Percentiles rank a stretch among this genome's conserved stretches.
These are phyloP conservation scores for Steatornis caripensis DNA, from an alignment of 2,113 vertebrate genomes.

Conservation along the genomic window DNA sequence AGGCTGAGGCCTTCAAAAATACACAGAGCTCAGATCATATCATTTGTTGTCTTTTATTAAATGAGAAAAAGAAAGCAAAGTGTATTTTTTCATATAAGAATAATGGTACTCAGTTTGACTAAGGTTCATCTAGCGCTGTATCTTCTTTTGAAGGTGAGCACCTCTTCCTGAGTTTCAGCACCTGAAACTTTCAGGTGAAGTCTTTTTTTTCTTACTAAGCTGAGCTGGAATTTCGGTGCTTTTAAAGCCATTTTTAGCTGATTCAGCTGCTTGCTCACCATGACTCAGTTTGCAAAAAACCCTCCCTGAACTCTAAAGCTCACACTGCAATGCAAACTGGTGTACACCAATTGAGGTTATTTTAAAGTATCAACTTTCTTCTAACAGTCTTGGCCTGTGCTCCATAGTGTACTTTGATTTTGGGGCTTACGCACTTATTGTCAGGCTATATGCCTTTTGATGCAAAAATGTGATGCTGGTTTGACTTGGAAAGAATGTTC, in stretches of 20 bases:
- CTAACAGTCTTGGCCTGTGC: background rate
- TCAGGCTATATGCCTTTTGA: background rate
- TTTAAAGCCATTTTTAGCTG: background rate
- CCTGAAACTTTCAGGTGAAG: background rate
- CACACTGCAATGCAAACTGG: background rate
- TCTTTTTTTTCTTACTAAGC: background rate
- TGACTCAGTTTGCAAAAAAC: background rate
- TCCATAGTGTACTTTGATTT: background rate
- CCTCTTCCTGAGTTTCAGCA: background rate
- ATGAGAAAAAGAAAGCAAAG: no score
- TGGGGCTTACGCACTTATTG: background rate
- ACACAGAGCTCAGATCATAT: background rate
- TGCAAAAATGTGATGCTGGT: background rate
- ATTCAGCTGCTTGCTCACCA: background rate
- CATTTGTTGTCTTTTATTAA: background rate
- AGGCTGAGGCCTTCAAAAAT: background rate
- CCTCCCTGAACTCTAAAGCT: background rate
- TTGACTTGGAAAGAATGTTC: constrained; percentile 5
- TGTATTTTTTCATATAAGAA: background rate
- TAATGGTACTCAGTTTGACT: background rate
- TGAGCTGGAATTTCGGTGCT: background rate
- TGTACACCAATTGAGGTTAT: background rate
- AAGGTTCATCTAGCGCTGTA: background rate
- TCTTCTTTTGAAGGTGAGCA: background rate
- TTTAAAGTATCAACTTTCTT: background rate